Percentiles rank a stretch among this genome's conserved stretches.
Evolutionary conservation across 1,140 invertebrate genomes (phyloP).

Genomic region (Andrena cerasifolii): DNA sequence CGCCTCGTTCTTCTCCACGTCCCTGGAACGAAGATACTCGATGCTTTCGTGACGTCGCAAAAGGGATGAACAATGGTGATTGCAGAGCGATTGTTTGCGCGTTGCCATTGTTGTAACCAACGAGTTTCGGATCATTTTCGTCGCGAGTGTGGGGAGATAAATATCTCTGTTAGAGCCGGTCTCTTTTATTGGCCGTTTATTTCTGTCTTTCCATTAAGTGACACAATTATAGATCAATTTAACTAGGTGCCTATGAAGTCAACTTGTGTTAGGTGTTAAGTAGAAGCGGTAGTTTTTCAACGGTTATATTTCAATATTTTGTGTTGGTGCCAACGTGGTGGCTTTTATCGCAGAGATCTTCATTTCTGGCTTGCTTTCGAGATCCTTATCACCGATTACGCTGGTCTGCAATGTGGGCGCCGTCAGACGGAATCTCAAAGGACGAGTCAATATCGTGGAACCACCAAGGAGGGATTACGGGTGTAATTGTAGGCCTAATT

Average conservation of each 20-base stretch:
- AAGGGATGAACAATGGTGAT: conserved; percentile 24
- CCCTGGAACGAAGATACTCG: not conserved
- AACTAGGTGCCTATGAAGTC: too few species aligned
- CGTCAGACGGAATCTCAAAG: conserved; percentile 26
- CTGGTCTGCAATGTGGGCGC: not conserved
- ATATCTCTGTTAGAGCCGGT: too few species aligned
- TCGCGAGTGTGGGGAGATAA: too few species aligned
- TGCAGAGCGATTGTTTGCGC: conserved; percentile 2
- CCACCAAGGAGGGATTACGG: conserved; percentile 29
- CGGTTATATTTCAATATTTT: too few species aligned
- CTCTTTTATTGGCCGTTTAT: too few species aligned
- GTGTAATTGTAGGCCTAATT: conserved; percentile 48
- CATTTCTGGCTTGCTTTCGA: not conserved
- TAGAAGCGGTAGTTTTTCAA: too few species aligned
- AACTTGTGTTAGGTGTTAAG: too few species aligned
- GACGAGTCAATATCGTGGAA: conserved; percentile 21
- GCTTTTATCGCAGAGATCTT: too few species aligned
- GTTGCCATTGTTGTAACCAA: not conserved
- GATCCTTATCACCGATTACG: not conserved
- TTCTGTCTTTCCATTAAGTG: too few species aligned
- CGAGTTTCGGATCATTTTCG: conserved; percentile 10
- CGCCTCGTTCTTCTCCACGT: not conserved
- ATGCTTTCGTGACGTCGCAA: not conserved
- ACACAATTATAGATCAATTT: too few species aligned
- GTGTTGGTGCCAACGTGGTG: too few species aligned